Base-by-base conservation (phyloP, 64 coral and sea anemone species). In the Montipora efflorescens region DNA sequence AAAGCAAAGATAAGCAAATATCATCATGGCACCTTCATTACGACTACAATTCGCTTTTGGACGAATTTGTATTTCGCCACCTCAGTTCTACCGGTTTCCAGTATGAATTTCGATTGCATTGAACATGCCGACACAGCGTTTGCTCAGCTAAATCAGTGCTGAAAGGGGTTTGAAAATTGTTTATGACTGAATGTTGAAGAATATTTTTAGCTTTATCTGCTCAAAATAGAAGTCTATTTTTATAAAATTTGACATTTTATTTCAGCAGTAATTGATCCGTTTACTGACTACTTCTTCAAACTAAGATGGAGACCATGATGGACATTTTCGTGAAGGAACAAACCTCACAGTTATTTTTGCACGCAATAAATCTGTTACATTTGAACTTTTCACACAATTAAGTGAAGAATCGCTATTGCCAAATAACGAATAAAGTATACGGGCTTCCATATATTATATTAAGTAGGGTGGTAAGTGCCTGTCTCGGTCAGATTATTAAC, bases 171-270 rank as follows among this genome's bases (percentile, higher is more conserved):
- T 86, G 62, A 14, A 47, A 84, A 84, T 28, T 67, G 81, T 47
- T 67, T 84, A 14, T 45, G 68, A 67, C 8, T 71, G 46, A 72
- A 14, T 66, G 5, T 28, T 1, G 18, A 83, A 18, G 9, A 49
- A 10, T 86, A 86, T 86, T 71, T 86, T 86, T 86, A 86, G 62
- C 68, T 16, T 1, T 49, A 70, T 72, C 46, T 71, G 11, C 82
- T 47, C 3, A 50, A 86, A 86, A 71, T 86, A 86, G 66, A 86
- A 70, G 44, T 72, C 45, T 72, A 71, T 86, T 86, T 71, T 86
- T 21, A 72, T 9, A 2, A 45, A 19, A 3, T 8, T 18, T 83
- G 25, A 4, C 2, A 20, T 3, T 48, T 22, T 48, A 20, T 19
- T 48, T 72, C 5, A 13, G 7, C 25, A 10, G 68, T 23, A 71